Percentiles rank a stretch among this genome's conserved stretches.
Conservation (phyloP, 2,888 invertebrate genomes). For the Agrochola lota region DNA sequence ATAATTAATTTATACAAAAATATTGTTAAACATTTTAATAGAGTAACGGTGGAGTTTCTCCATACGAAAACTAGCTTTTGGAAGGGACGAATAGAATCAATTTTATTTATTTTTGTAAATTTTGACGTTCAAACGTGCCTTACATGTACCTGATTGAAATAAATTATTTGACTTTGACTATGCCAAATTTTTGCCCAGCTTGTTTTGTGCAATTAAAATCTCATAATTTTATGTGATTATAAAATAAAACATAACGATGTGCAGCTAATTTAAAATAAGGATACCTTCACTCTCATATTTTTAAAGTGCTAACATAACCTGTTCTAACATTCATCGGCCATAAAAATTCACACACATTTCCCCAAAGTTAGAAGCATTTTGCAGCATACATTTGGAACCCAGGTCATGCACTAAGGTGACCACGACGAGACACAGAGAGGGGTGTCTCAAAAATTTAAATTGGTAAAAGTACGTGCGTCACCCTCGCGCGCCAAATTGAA, state of each 20-base stretch:
- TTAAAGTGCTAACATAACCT: background rate
- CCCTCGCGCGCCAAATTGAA: conserved; percentile 73
- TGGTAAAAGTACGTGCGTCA: conserved; percentile 67
- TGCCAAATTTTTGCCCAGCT: background rate
- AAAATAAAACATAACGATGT: background rate
- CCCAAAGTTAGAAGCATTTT: conserved; percentile 33
- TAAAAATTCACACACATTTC: conserved; percentile 18
- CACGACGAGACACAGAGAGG: conserved; percentile 40
- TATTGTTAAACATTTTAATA: too few species aligned
- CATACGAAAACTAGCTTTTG: too few species aligned
- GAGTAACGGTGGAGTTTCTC: too few species aligned
- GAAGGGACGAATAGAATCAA: too few species aligned
- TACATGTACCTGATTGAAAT: too few species aligned
- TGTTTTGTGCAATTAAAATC: background rate
- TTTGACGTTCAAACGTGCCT: too few species aligned
- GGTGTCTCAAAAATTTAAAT: conserved; percentile 73
- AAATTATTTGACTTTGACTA: too few species aligned
- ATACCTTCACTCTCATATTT: background rate
- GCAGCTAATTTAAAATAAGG: background rate
- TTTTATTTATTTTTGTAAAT: too few species aligned
- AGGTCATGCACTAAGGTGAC: conserved; percentile 57
- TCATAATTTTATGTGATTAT: too few species aligned
- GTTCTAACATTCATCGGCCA: background rate
- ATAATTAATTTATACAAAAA: too few species aligned
- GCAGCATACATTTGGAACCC: conserved; percentile 40